Base-by-base conservation (phyloP, 2,113 vertebrate species). In the Gymnorhina tibicen region DNA sequence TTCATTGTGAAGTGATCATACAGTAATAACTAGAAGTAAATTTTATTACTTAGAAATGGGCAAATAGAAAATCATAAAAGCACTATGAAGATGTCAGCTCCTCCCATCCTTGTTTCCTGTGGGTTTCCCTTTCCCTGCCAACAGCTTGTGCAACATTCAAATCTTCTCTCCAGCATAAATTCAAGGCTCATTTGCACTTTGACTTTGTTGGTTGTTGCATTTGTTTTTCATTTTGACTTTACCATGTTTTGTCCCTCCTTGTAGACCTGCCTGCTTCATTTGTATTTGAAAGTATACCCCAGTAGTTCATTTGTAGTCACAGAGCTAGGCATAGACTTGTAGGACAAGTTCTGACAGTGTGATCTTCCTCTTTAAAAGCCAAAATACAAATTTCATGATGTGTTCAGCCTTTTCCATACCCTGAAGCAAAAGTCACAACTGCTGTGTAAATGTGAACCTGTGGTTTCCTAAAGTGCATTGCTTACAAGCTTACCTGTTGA, bases 1-100 rank as follows among this genome's bases (percentile, higher is more conserved):
- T 97, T 97, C 97, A 92, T 96, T 89, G 95, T 98, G 97, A 97
- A 81, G 97, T 96, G 96, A 96, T 96, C 96, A 93, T 96, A 93
- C 94, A 93, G 37, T 97, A 93, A 96, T 97, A 97, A 92, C 82
- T 96, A 95, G 92, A 97, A 97, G 92, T 91, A 94, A 95, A 95
- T 93, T 96, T 95, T 97, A 83, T 95, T 97, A 96, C 94, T 90
- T 97, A 97, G 97, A 95, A 96, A 89, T 77, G 96, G 96, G 84
- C 96, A 97, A 96, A 64, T 97, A 96, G 97, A 80, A 96, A 91
- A 94, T 88, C 46, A 72, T 97, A 94, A 96, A 98, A 97, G 94
- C 97, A 92, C 94, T 96, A 95, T 97, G 97, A 97, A 91, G 94
- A 83, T 87, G 94, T 95, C 86, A 94, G 1, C 93, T 92, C 37